Percentiles rank a stretch among this genome's conserved stretches.
These are phyloP conservation scores for Xestobium rufovillosum DNA, from an alignment of 2,888 invertebrate genomes.

Conservation along the genomic window DNA sequence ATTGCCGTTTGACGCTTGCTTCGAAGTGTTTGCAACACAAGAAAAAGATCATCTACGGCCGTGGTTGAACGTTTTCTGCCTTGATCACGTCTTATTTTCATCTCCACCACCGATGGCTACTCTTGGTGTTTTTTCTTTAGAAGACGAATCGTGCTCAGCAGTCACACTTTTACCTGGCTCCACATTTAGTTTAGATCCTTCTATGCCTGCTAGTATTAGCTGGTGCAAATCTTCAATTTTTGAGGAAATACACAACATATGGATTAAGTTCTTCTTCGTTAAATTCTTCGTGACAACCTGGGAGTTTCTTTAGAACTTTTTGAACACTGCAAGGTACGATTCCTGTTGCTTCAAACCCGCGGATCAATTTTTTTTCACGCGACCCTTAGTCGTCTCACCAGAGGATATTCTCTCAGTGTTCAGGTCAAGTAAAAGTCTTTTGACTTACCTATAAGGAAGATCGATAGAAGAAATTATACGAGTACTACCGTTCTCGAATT, in stretches of 20 bases:
- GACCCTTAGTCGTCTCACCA: neutral
- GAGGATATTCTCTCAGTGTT: no score
- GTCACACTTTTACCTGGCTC: neutral
- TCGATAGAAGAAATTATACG: no score
- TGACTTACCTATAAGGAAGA: no score
- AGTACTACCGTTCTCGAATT: no score
- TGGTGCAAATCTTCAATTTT: neutral
- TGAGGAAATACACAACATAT: neutral
- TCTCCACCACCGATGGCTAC: no score
- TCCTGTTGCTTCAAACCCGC: conserved; percentile 1
- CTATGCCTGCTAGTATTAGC: neutral
- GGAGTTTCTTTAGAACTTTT: neutral
- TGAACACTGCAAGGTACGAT: neutral
- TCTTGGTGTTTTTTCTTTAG: no score
- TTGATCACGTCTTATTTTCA: no score
- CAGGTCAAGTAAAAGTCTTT: neutral
- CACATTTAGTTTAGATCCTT: neutral
- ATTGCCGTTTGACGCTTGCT: no score
- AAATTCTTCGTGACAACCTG: neutral
- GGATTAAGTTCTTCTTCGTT: neutral
- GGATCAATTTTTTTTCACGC: neutral
- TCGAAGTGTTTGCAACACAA: no score
- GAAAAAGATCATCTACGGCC: no score
- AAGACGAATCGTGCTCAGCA: neutral
- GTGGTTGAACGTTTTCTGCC: no score